Conservation (phyloP, 2,113 vertebrate species). For the Motacilla tschutschensis region DNA sequence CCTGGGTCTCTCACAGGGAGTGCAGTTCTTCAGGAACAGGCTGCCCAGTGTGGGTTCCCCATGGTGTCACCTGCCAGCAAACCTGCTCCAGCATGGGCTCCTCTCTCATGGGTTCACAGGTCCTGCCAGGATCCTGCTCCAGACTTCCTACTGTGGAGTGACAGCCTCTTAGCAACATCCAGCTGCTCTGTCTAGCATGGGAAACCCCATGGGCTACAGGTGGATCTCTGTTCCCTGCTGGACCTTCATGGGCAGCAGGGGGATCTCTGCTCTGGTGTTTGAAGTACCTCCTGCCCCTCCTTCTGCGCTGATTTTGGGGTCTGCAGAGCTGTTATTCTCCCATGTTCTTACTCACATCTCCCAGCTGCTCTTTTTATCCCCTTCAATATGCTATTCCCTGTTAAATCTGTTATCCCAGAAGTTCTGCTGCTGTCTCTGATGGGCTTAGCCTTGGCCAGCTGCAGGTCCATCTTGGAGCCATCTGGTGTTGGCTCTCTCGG, state of each 20-base stretch:
- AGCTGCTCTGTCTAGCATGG: rapidly evolving
- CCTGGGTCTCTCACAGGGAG: background rate
- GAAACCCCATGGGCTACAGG: background rate
- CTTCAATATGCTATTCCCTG: background rate
- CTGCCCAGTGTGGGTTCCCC: background rate
- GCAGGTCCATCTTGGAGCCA: background rate
- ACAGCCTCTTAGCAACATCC: background rate
- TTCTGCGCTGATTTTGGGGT: background rate
- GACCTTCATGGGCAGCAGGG: background rate
- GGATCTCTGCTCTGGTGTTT: background rate
- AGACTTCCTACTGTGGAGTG: background rate
- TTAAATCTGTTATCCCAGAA: background rate
- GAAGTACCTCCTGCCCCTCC: background rate
- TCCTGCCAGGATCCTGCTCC: background rate
- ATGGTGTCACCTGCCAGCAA: background rate
- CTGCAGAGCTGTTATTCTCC: background rate
- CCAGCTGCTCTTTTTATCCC: background rate
- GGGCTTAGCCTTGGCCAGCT: background rate
- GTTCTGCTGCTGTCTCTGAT: background rate
- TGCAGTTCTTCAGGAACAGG: background rate
- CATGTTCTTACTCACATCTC: background rate
- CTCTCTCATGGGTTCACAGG: background rate
- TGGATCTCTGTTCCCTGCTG: background rate
- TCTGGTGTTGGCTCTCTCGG: background rate
- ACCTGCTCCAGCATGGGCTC: background rate